Percentiles rank a stretch among this genome's conserved stretches.
Evolutionary conservation across 2,888 invertebrate genomes (phyloP).

Genomic region (Sarcophaga carnaria): DNA sequence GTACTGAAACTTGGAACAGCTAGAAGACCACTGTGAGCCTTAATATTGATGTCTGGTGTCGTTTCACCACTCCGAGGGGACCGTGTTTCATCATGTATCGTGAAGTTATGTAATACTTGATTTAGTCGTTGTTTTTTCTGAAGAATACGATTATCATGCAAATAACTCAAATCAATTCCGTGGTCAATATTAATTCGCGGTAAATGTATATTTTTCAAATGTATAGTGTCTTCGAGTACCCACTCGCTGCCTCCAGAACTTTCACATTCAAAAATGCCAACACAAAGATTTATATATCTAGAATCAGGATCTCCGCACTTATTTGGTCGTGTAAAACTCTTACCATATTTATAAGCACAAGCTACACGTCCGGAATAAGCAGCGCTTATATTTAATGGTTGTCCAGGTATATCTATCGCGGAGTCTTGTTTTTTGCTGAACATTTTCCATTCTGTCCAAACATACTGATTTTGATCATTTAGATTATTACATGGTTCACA

Average conservation of each 20-base stretch:
- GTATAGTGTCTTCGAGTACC: constrained; percentile 97
- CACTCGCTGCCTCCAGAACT: constrained; percentile 97
- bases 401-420: constrained; percentile 89
- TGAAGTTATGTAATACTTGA: constrained; percentile 91
- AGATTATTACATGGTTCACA: constrained; percentile 81
- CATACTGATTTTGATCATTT: constrained; percentile 82
- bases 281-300: constrained; percentile 93
- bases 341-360: constrained; percentile 97
- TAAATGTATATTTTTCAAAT: constrained; percentile 94
- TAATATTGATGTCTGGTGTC: constrained; percentile 79
- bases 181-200: constrained; percentile 91
- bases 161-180: constrained; percentile 91
- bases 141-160: constrained; percentile 90
- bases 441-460: constrained; percentile 96
- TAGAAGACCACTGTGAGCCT: constrained; percentile 83
- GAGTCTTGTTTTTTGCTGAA: constrained; percentile 87
- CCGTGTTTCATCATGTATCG: constrained; percentile 89
- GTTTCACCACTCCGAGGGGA: constrained; percentile 83
- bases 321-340: constrained; percentile 92
- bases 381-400: constrained; percentile 95
- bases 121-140: constrained; percentile 92
- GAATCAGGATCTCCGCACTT: constrained; percentile 88
- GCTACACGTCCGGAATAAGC: constrained; percentile 99
- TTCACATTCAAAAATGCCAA: constrained; percentile 99
- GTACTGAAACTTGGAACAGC: constrained; percentile 96